Conservation (phyloP, 2,113 vertebrate genomes). For the Semnornis frantzii region DNA sequence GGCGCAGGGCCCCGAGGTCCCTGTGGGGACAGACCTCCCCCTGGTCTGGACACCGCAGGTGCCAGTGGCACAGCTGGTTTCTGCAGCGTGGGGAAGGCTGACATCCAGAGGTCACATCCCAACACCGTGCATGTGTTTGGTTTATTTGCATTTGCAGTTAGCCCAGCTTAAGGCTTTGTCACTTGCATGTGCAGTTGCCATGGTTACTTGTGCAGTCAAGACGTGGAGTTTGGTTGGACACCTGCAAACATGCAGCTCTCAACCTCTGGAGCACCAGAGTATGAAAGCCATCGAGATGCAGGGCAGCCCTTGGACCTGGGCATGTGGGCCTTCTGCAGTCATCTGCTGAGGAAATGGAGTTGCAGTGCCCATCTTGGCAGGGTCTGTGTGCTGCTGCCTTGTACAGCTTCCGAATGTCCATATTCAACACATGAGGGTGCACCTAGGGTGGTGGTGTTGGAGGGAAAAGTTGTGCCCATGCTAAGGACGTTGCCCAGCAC, state of each 20-base stretch:
- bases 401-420: neutral
- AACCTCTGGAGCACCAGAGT: neutral
- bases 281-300: neutral
- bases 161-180: conserved; percentile 42
- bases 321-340: fast-evolving
- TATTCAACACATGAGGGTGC: fast-evolving
- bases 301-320: neutral
- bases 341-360: neutral
- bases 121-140: conserved; percentile 46
- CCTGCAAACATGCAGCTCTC: conserved; percentile 36
- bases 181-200: conserved; percentile 61
- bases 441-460: neutral
- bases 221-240: conserved; percentile 52
- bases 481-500: neutral
- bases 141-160: conserved; percentile 63
- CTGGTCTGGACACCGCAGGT: neutral
- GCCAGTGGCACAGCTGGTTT: neutral
- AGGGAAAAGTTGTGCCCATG: neutral
- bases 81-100: conserved; percentile 43
- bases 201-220: conserved; percentile 46
- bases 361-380: neutral
- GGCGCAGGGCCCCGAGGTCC: neutral
- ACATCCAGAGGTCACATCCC: conserved; percentile 64
- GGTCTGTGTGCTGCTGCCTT: neutral
- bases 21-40: fast-evolving